Conservation (phyloP, 2,888 invertebrate genomes). For the Baronia brevicornis region DNA sequence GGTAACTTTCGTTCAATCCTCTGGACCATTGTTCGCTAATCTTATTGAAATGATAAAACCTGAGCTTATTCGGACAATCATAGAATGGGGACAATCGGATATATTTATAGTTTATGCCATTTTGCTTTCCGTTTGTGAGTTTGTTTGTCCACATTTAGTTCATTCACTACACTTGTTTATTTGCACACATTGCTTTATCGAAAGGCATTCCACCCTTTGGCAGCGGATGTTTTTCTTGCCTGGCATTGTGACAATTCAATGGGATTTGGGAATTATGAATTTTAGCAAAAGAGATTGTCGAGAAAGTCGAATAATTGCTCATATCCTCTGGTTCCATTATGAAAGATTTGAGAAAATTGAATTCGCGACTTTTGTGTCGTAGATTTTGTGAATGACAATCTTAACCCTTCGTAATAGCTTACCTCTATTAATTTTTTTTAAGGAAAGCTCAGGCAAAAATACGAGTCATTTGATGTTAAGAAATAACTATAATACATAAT, state of each 20-base stretch:
- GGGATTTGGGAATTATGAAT: constrained; percentile 33
- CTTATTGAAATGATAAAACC: constrained; percentile 30
- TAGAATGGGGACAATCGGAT: constrained; percentile 40
- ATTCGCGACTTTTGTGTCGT: not conserved
- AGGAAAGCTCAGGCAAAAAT: too few relatives aligned
- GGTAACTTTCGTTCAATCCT: too few relatives aligned
- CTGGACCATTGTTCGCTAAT: constrained; percentile 29
- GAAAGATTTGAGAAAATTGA: constrained; percentile 3
- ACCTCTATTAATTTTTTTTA: constrained; percentile 21
- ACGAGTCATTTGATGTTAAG: too few relatives aligned
- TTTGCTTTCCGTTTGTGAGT: constrained; percentile 37
- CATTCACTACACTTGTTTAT: constrained; percentile 46
- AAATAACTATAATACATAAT: too few relatives aligned
- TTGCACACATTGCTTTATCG: constrained; percentile 54
- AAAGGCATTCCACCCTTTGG: constrained; percentile 40
- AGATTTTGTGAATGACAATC: constrained; percentile 3
- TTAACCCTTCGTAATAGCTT: constrained; percentile 6
- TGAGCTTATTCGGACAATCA: constrained; percentile 31
- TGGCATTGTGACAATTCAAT: constrained; percentile 35
- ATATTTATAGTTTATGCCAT: constrained; percentile 52
- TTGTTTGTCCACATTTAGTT: constrained; percentile 67
- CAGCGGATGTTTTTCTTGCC: constrained; percentile 58
- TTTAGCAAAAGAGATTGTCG: constrained; percentile 1
- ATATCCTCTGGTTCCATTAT: not conserved
- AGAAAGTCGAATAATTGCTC: constrained; percentile 2